Evolutionary conservation across 2,113 vertebrate genomes (phyloP).

Genomic region (Colinus virginianus): DNA sequence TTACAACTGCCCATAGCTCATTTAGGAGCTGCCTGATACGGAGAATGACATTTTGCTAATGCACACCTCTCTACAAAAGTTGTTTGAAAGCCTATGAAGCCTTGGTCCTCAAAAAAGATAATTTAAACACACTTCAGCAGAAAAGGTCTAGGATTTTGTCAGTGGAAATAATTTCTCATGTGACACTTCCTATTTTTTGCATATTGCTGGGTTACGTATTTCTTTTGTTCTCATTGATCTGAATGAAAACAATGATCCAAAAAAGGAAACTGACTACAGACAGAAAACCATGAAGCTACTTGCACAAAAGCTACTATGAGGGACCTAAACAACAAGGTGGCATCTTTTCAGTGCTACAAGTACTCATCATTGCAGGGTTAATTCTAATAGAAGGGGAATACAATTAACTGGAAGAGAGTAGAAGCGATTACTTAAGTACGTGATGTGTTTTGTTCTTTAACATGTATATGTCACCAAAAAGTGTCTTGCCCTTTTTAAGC

Average conservation of each 20-base stretch:
- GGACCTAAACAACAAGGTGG: background rate
- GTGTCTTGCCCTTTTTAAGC: background rate
- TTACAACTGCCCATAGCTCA: background rate
- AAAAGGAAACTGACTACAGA: background rate
- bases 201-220: background rate
- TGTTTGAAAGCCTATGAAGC: background rate
- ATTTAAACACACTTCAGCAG: background rate
- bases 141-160: background rate
- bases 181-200: background rate
- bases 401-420: background rate
- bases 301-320: background rate
- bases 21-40: background rate
- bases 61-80: background rate
- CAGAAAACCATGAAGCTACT: background rate
- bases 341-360: background rate
- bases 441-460: background rate
- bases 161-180: background rate
- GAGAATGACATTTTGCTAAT: background rate
- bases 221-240: background rate
- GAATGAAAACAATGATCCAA: background rate
- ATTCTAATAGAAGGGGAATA: background rate
- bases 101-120: background rate
- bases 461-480: background rate
- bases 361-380: background rate
- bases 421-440: background rate